Conservation (phyloP, 2,113 vertebrate species). For the Ondatra zibethicus region DNA sequence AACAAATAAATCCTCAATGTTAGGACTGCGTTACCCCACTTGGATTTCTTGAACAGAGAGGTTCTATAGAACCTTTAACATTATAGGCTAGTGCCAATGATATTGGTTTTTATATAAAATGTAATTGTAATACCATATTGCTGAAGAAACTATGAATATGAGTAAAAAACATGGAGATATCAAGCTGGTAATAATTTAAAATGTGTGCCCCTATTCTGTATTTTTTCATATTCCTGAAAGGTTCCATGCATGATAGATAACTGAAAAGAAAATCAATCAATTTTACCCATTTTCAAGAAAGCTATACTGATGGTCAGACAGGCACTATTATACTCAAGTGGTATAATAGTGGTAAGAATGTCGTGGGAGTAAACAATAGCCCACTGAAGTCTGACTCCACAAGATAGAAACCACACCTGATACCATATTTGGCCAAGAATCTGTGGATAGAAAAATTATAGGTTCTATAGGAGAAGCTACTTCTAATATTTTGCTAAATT, state of each 20-base stretch:
- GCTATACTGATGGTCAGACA: too few species aligned
- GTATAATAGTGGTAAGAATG: neutral
- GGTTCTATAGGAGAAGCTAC: neutral
- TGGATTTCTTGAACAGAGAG: too few species aligned
- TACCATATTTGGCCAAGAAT: neutral
- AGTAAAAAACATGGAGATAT: too few species aligned
- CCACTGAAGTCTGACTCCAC: neutral
- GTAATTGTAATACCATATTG: too few species aligned
- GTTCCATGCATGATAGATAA: neutral
- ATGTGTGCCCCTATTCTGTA: too few species aligned
- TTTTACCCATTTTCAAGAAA: neutral
- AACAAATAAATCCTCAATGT: too few species aligned
- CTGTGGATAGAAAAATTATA: neutral
- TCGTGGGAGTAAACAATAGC: neutral
- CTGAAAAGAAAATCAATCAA: neutral
- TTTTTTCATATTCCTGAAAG: neutral
- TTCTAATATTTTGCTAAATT: neutral
- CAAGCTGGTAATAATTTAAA: neutral
- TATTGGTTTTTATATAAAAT: too few species aligned
- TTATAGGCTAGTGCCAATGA: too few species aligned
- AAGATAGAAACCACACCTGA: neutral
- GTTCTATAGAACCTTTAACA: too few species aligned
- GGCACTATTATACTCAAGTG: neutral
- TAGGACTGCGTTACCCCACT: too few species aligned
- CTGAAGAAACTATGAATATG: too few species aligned